Conservation (phyloP, 2,888 invertebrate species). For the Microplitis manilae region DNA sequence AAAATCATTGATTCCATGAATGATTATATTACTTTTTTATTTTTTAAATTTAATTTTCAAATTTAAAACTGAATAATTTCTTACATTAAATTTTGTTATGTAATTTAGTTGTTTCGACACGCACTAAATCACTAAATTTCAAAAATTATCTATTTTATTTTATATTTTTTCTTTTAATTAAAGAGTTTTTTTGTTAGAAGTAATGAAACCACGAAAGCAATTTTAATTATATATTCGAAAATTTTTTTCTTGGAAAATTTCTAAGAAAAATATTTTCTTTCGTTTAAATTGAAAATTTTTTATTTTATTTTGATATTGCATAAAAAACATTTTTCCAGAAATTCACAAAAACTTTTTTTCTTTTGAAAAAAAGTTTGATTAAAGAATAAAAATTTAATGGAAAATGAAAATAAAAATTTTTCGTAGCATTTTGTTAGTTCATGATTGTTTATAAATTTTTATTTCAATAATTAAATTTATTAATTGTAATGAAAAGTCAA, state of each 20-base stretch:
- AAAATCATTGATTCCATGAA: slow-evolving; percentile 46
- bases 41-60: slow-evolving; percentile 52
- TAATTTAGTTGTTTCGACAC: slow-evolving; percentile 49
- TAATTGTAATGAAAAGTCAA: neutral
- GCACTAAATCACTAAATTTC: slow-evolving; percentile 49
- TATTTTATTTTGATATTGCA: neutral
- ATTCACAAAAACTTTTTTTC: slow-evolving; percentile 36
- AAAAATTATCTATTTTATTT: slow-evolving; percentile 48
- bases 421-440: neutral
- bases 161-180: slow-evolving; percentile 51
- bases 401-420: no score
- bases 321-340: neutral
- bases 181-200: slow-evolving; percentile 23
- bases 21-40: slow-evolving; percentile 36
- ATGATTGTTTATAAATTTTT: neutral
- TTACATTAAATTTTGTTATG: slow-evolving; percentile 43
- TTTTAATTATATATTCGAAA: neutral
- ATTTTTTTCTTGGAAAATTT: neutral
- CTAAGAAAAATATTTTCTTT: neutral
- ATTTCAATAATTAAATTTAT: slow-evolving; percentile 1
- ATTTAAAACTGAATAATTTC: slow-evolving; percentile 45
- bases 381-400: no score
- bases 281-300: neutral
- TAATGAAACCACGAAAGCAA: neutral
- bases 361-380: neutral